These are phyloP conservation scores for Rotaria magnacalcarata DNA, from an alignment of 2,888 invertebrate genomes.

Conservation along the genomic window DNA sequence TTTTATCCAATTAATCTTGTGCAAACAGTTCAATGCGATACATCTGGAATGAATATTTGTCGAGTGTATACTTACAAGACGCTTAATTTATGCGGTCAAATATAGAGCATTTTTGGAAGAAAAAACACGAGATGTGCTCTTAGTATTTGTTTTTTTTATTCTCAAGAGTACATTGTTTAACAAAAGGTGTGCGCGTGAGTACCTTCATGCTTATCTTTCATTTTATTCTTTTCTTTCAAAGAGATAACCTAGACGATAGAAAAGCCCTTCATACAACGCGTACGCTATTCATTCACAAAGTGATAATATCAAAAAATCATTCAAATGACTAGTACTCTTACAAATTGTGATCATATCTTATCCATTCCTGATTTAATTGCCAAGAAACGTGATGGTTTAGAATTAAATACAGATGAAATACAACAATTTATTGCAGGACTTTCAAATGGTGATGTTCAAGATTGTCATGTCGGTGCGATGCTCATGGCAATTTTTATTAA, in stretches of 20 bases:
- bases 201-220: neutral
- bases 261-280: neutral
- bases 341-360: neutral
- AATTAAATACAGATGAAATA: constrained; percentile 53
- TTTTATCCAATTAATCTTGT: neutral
- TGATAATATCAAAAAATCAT: too few species aligned
- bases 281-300: too few species aligned
- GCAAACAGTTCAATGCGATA: neutral
- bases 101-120: neutral
- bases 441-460: constrained; percentile 50
- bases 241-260: neutral
- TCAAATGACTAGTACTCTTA: too few species aligned
- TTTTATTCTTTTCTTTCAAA: neutral
- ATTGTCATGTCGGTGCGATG: constrained; percentile 61
- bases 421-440: constrained; percentile 52
- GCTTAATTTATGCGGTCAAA: neutral
- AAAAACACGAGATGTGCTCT: neutral
- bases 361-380: constrained; percentile 51
- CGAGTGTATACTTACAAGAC: neutral
- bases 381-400: constrained; percentile 54
- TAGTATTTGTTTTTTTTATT: neutral
- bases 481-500: constrained; percentile 62
- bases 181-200: too few species aligned
- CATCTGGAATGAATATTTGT: neutral
- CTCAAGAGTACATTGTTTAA: neutral